Base-by-base conservation (phyloP, 1,140 invertebrate species). In the Littorina saxatilis region DNA sequence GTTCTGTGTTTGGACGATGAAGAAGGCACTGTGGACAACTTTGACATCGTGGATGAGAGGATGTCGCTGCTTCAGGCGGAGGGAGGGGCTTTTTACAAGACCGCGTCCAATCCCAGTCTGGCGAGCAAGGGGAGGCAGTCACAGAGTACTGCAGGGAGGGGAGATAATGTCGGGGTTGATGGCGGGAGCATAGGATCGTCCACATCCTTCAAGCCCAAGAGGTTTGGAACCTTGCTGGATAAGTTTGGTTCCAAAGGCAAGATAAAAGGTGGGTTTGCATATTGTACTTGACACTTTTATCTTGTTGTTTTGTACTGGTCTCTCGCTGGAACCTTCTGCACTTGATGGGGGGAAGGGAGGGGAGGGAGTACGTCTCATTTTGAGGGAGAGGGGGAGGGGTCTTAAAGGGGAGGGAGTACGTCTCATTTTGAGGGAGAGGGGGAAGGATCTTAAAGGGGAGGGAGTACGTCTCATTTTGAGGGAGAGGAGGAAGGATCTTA, bases 31-130 rank as follows among this genome's bases (percentile, higher is more conserved):
- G 89, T 91, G 61, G 94, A 94, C 84, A 93, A 94, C 81, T 92
- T 91, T 91, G 96, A 96, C 92, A 94, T 96, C 32, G 95, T 96
- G 55, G 96, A 97, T 92, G 96, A 97, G 92, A 96, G 96, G 90
- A 96, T 96, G 80, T 95, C 96, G 89, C 93, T 98, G 35, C 94
- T 98, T 77, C 95, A 96, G 76, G 94, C 94, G 85, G 92, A 83
- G 88, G 93, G 91, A 9, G 91, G 90, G 0, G 92, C 92, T 7
- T 84, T 91, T 32, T 87, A 86, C 39, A 86, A 87, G 55, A 85
- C 86, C 13, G 81, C 72, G 29, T 91, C 90, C 27, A 76, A 86
- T 29, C 82, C 82, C 20, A 89, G 89, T 79, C 68, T 90, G 35
- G 81, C 63, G 50, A 83, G 80, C 52, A 80, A 78, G 2, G 77